Evolutionary conservation across 2,797 vertebrate genomes (phyloP).

Genomic region (Myotis myotis): DNA sequence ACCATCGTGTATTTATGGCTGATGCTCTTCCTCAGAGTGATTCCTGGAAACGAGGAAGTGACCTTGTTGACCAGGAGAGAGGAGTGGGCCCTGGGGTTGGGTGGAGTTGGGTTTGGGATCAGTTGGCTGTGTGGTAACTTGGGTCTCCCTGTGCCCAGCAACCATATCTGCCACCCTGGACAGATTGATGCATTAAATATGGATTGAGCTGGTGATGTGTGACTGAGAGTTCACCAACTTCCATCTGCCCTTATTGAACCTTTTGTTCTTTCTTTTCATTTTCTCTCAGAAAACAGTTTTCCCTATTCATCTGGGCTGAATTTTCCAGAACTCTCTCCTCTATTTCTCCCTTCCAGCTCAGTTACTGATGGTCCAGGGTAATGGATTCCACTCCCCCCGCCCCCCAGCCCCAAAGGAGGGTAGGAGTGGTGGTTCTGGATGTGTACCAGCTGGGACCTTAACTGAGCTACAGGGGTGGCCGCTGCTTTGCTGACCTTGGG

Average conservation of each 20-base stretch:
- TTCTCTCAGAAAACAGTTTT: background rate
- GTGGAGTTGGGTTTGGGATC: background rate
- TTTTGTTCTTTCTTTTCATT: background rate
- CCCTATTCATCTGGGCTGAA: background rate
- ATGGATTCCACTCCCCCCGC: background rate
- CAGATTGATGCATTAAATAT: background rate
- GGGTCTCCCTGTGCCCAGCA: background rate
- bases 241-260: background rate
- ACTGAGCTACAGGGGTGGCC: background rate
- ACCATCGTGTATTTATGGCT: background rate
- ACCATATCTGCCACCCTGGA: background rate
- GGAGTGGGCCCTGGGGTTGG: background rate
- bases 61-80: background rate
- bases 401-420: background rate
- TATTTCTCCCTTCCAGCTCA: background rate
- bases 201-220: background rate
- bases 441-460: too few relatives aligned
- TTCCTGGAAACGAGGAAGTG: conserved; percentile 39
- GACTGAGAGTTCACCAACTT: background rate
- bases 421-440: background rate
- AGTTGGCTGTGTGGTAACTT: background rate
- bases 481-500: background rate
- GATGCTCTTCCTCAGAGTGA: background rate
- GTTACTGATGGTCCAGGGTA: background rate
- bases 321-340: conserved; percentile 17